Percentiles rank a stretch among this genome's conserved stretches.
Evolutionary conservation across 2,797 vertebrate species (phyloP).

Genomic region (Semotilus atromaculatus): DNA sequence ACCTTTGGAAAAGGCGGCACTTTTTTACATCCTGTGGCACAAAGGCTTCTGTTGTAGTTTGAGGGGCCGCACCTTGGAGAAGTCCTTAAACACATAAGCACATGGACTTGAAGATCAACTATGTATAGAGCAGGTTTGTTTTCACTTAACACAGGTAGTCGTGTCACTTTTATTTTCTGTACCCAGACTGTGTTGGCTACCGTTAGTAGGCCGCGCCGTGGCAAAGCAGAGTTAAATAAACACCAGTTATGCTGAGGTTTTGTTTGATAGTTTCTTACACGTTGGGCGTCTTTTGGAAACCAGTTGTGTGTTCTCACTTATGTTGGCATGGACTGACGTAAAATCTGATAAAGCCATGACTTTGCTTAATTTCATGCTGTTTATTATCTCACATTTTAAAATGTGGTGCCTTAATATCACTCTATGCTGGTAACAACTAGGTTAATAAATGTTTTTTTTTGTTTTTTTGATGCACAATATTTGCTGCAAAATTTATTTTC

Average conservation of each 20-base stretch:
- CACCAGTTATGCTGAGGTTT: conserved; percentile 26
- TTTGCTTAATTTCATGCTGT: background rate
- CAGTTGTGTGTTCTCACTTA: conserved; percentile 10
- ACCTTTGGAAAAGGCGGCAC: conserved; percentile 70
- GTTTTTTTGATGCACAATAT: background rate
- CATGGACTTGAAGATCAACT: conserved; percentile 35
- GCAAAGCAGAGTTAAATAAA: conserved; percentile 28
- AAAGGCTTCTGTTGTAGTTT: conserved; percentile 43
- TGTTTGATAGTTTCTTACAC: conserved; percentile 24
- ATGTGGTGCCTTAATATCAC: background rate
- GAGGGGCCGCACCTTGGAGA: conserved; percentile 47
- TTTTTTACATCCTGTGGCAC: conserved; percentile 73
- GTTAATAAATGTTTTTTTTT: background rate
- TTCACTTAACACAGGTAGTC: conserved; percentile 49
- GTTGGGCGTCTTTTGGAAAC: background rate
- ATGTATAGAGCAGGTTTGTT: conserved; percentile 55
- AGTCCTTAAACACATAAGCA: conserved; percentile 55
- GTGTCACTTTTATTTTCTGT: conserved; percentile 33
- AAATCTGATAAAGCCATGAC: background rate
- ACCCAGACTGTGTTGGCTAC: conserved; percentile 38
- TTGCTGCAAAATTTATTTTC: background rate
- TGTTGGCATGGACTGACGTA: background rate
- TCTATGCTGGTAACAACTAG: background rate
- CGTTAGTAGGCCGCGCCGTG: conserved; percentile 1
- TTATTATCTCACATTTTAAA: background rate